phyloP scores from a whole-genome alignment of 2,888 invertebrate species.

The Crossocerus cetratus region DNA sequence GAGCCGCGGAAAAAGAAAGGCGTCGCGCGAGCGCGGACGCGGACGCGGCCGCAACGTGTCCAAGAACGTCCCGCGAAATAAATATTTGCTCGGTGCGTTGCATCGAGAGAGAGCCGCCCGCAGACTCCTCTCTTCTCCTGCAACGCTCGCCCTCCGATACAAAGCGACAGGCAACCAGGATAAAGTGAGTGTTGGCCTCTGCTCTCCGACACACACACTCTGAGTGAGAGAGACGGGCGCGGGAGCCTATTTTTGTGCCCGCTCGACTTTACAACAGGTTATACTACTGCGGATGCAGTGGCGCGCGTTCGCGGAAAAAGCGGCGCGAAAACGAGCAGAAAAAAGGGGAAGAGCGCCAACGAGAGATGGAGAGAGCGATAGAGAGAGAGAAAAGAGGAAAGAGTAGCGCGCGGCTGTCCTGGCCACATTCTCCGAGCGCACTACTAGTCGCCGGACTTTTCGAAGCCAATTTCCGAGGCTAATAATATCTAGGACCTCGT shows the following conservation, averaged over 20 bases:
- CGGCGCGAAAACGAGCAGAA: constrained; percentile 33
- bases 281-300: constrained; percentile 50
- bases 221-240: too few species aligned
- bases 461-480: constrained; percentile 64
- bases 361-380: constrained; percentile 4
- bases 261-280: constrained; percentile 70
- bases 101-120: constrained; percentile 42
- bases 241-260: constrained; percentile 68
- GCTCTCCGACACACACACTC: constrained; percentile 48
- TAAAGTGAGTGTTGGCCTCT: constrained; percentile 44
- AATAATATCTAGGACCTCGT: constrained; percentile 59
- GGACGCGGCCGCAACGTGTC: constrained; percentile 2
- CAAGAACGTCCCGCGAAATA: constrained; percentile 51
- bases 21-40: background rate
- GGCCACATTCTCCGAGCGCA: background rate
- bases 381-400: constrained; percentile 6
- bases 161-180: constrained; percentile 48
- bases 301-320: constrained; percentile 56
- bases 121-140: constrained; percentile 6
- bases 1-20: background rate
- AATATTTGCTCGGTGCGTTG: constrained; percentile 63
- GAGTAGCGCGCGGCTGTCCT: constrained; percentile 1
- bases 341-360: constrained; percentile 38
- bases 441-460: constrained; percentile 53
- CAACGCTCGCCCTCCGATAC: constrained; percentile 51